Conservation (phyloP, 2,888 invertebrate genomes). For the Drosophila sordidapex region DNA sequence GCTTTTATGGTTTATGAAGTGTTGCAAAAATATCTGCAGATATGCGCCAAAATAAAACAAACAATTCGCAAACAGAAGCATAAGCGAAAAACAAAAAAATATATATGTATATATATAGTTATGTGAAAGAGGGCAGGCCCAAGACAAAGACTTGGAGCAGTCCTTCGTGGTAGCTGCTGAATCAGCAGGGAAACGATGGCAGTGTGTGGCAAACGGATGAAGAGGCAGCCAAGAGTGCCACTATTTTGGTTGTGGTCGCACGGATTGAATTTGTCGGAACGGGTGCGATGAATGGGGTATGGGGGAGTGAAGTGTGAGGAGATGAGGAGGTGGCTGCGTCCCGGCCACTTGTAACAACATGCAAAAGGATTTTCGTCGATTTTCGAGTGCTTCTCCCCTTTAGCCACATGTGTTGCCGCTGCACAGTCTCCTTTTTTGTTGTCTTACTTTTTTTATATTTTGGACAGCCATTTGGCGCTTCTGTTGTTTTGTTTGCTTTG, state of each 20-base stretch:
- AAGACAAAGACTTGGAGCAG: conserved; percentile 23
- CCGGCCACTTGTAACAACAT: conserved; percentile 75
- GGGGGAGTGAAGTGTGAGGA: neutral
- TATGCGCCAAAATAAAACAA: conserved; percentile 58
- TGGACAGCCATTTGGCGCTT: conserved; percentile 53
- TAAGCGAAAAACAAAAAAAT: conserved; percentile 23
- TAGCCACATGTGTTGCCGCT: conserved; percentile 64
- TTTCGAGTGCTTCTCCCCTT: conserved; percentile 57
- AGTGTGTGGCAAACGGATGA: conserved; percentile 55
- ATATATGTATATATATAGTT: neutral
- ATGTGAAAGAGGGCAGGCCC: conserved; percentile 1
- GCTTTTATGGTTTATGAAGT: conserved; percentile 78
- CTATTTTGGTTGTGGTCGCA: conserved; percentile 57
- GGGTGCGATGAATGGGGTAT: neutral
- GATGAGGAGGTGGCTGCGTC: neutral
- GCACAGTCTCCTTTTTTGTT: conserved; percentile 11
- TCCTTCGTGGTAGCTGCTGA: conserved; percentile 49
- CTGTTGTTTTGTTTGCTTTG: conserved; percentile 50
- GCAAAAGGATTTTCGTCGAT: conserved; percentile 79
- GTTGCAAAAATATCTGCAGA: conserved; percentile 72
- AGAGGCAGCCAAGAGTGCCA: conserved; percentile 60
- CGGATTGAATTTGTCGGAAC: conserved; percentile 36
- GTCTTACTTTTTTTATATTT: conserved; percentile 18
- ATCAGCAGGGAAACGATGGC: conserved; percentile 53
- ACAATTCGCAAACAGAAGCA: conserved; percentile 19